Evolutionary conservation across 2,888 invertebrate genomes (phyloP), one percentile per base, ranked within the genome.

Genomic region (Apamea anceps): DNA sequence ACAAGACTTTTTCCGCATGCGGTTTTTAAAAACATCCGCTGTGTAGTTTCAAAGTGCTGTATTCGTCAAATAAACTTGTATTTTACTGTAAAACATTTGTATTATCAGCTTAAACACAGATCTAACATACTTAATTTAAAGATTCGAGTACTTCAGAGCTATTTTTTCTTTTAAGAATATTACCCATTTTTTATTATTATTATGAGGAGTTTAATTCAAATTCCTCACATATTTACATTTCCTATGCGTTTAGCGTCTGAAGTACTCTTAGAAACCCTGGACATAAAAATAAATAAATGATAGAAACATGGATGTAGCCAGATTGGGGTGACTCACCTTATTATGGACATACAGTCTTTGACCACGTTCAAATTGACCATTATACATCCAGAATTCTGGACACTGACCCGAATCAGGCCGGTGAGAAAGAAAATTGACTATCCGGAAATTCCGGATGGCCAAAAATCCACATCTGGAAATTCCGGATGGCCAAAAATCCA

Each of bases 231-330:
- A 28, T 37, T 51, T 8, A 15, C 2, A 25, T 54, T 81, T 42
- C 2, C 7, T 63, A 66, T 28, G 8, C 13, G 4, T 0, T 68
- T 28, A 42, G 32, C 48, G n/a, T 60, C 63, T 84, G 79, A 82
- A 88, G 79, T 79, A 80, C 86, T 82, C 80, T n/a, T 12, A 25
- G 32, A 82, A 84, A 88, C 86, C 86, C 86, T 88, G 88, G 79
- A 81, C 63, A 76, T 88, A 75, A 77, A 76, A 85, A 89, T 89
- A 88, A 89, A 88, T 88, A 88, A 84, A 78, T 89, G 86, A 84
- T 85, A 79, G 42, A 75, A 37, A 37, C 70, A 71, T 72, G 21
- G 62, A 42, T 71, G 66, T 32, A 76, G 80, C 81, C 68, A 83
- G 75, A 73, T 18, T 54, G 28, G n/a, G 48, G 63, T 48, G 21